Conservation (phyloP, 2,113 vertebrate species). For the Chrysochloris asiatica region DNA sequence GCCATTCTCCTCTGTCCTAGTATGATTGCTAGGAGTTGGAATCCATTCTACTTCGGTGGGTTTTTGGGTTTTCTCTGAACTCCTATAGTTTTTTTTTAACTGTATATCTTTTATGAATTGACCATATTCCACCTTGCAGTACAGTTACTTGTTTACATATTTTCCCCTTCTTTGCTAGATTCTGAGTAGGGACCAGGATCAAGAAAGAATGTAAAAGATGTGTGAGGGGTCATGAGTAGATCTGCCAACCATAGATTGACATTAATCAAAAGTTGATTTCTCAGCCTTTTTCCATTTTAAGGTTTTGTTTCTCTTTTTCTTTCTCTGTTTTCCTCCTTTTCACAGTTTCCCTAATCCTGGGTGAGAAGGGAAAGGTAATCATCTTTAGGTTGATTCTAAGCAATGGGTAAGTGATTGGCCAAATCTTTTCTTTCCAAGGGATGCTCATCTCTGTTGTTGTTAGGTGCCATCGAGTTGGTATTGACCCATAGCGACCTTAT, state of each 20-base stretch:
- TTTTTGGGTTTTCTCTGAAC: too few species aligned
- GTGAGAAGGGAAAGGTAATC: background rate
- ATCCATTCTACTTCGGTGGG: too few species aligned
- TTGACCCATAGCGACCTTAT: too few species aligned
- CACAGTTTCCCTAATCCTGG: background rate
- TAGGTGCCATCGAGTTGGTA: too few species aligned
- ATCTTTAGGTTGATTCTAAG: background rate
- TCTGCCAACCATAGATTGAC: background rate
- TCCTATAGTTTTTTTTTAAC: background rate
- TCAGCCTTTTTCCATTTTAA: background rate
- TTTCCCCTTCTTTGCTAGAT: background rate
- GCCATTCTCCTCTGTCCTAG: too few species aligned
- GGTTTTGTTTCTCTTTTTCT: background rate
- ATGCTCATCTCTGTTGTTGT: background rate
- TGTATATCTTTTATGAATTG: background rate
- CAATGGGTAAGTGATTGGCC: background rate
- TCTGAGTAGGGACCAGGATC: background rate
- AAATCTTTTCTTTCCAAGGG: background rate
- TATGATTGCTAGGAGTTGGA: too few species aligned
- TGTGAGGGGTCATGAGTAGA: background rate
- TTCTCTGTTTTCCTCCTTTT: background rate
- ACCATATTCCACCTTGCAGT: background rate
- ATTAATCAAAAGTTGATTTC: background rate
- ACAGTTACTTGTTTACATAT: background rate
- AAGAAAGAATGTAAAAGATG: background rate